phyloP scores from a whole-genome alignment of 1,140 invertebrate genomes.

The Papilio xuthus region DNA sequence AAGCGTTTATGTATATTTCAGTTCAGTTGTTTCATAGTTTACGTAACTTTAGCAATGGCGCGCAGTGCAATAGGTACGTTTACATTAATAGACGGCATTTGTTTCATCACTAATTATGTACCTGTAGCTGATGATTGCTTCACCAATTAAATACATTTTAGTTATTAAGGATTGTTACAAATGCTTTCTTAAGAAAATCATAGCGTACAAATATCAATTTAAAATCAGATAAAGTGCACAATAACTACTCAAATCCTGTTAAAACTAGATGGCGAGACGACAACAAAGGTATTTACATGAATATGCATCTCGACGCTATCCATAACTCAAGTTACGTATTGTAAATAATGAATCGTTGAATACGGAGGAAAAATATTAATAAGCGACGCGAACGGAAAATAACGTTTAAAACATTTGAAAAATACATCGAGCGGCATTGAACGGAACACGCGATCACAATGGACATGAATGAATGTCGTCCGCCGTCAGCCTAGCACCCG shows the following conservation, averaged over 20 bases:
- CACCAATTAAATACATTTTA: neutral
- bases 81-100: neutral
- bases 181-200: neutral
- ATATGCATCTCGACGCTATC: neutral
- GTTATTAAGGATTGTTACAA: neutral
- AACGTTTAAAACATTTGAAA: slow-evolving; percentile 47
- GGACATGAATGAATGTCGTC: slow-evolving; percentile 71
- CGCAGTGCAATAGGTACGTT: neutral
- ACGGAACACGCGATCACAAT: slow-evolving; percentile 71
- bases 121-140: neutral
- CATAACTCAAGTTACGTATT: neutral
- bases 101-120: slow-evolving; percentile 9
- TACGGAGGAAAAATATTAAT: slow-evolving; percentile 20
- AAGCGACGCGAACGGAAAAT: slow-evolving; percentile 34
- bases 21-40: slow-evolving; percentile 29
- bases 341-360: slow-evolving; percentile 17
- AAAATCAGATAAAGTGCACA: neutral
- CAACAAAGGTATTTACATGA: neutral
- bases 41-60: slow-evolving; percentile 31
- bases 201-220: neutral
- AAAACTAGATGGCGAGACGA: neutral
- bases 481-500: slow-evolving; percentile 57
- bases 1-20: slow-evolving; percentile 37
- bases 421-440: slow-evolving; percentile 68
- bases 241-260: neutral